phyloP scores from a whole-genome alignment of 2,113 vertebrate genomes.

The Urocitellus parryii region DNA sequence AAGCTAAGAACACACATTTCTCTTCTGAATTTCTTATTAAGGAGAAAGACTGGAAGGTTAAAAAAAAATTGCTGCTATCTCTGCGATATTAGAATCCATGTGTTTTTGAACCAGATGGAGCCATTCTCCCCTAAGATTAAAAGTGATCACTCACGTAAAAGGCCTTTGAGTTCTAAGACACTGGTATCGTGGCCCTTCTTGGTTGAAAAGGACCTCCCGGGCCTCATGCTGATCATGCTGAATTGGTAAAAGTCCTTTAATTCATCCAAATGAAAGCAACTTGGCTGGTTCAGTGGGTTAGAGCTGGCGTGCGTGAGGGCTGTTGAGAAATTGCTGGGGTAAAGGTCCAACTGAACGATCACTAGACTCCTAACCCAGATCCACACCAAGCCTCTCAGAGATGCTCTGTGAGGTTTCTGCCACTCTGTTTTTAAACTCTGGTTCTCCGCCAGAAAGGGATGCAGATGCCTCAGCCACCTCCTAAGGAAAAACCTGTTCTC shows the following conservation, averaged over 20 bases:
- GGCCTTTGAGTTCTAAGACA: background rate
- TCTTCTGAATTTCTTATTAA: constrained; percentile 33
- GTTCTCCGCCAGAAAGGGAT: constrained; percentile 65
- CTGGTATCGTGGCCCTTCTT: background rate
- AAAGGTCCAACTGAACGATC: constrained; percentile 44
- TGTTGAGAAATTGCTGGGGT: background rate
- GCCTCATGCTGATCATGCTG: background rate
- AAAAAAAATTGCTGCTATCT: background rate
- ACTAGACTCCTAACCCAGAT: constrained; percentile 9
- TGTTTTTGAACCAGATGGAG: constrained; percentile 6
- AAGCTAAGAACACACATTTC: background rate
- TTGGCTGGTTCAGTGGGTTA: background rate
- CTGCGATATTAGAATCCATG: background rate
- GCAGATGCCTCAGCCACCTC: constrained; percentile 66
- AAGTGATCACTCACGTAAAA: background rate
- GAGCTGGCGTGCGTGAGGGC: background rate
- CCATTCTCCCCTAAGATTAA: background rate
- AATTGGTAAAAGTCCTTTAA: background rate
- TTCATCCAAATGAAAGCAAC: background rate
- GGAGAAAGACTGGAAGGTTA: background rate
- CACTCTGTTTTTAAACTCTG: constrained; percentile 39
- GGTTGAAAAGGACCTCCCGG: background rate
- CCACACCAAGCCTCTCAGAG: background rate
- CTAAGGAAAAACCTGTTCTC: constrained; percentile 80
- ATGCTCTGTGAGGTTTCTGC: constrained; percentile 40